Percentiles rank a stretch among this genome's conserved stretches.
Conservation (phyloP, 2,797 vertebrate species). For the Cirrhinus mrigala region DNA sequence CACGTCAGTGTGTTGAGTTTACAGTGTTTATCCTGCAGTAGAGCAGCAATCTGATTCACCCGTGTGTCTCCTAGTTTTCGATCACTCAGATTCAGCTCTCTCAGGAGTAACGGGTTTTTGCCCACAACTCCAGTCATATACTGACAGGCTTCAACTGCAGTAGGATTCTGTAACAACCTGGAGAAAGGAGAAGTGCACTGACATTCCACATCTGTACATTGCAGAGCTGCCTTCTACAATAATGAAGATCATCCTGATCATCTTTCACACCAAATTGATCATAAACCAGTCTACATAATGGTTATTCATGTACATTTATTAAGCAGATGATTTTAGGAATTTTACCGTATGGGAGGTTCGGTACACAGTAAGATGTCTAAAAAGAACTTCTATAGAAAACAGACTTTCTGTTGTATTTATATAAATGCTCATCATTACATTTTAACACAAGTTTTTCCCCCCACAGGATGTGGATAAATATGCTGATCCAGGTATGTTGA, state of each 20-base stretch:
- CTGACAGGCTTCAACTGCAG: neutral
- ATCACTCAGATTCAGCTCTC: neutral
- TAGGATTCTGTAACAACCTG: neutral
- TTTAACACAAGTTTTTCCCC: neutral
- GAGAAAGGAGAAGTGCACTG: neutral
- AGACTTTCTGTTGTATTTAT: neutral
- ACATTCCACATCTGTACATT: neutral
- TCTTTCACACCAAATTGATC: too few relatives aligned
- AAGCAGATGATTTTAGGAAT: too few relatives aligned
- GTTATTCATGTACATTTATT: too few relatives aligned
- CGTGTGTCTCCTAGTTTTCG: neutral
- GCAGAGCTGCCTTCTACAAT: neutral
- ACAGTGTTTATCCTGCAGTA: neutral
- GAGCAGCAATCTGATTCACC: neutral
- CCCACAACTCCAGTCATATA: neutral
- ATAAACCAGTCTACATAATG: too few relatives aligned
- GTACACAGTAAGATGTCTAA: too few relatives aligned
- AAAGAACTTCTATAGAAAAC: too few relatives aligned
- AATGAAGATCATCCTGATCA: neutral
- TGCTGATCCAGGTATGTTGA: neutral
- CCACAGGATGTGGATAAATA: neutral
- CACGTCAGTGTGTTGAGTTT: neutral
- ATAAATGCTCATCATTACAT: neutral
- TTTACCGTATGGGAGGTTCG: too few relatives aligned
- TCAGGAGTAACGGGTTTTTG: neutral